Base-by-base conservation (phyloP, 2,113 vertebrate genomes). In the Platysternon megacephalum region DNA sequence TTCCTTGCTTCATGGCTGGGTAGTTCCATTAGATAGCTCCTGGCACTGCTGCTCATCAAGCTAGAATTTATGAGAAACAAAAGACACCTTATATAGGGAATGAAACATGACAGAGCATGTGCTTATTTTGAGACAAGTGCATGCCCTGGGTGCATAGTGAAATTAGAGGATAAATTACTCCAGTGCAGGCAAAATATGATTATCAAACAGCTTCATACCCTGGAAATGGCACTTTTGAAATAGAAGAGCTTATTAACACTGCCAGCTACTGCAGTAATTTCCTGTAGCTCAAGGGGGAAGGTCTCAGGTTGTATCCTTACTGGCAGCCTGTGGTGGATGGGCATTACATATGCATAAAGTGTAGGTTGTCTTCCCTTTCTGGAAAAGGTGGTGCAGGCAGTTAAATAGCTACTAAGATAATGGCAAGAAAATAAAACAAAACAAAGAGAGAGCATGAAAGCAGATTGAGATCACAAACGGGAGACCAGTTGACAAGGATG, bases 401-500 rank as follows among this genome's bases (percentile, higher is more conserved):
- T 17, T 35, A 29, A 17, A 32, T 8, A 21, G 35, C 12, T 48
- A 86, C 80, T 58, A 46, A 32, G 3, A 17, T 79, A 56, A 46
- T 4, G 68, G 58, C 72, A 82, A 94, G 76, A 94, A 94, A n/a
- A 89, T 48, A 88, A 85, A 90, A 53, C 10, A 10, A 87, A 84
- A 91, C 52, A 53, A 32, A 19, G 68, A 78, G 13, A 78, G 51
- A 94, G 88, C 29, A 55, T 56, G 86, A 22, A 3, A 1, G 83
- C 93, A 91, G 14, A 72, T 74, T 87, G 88, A 88, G 84, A 13
- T 48, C 72, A 39, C 78, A 87, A 90, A 87, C 51, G 74, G 86
- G 78, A 92, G 80, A 93, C 79, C 76, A 91, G 96, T 84, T 90
- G 94, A 96, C 82, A 94, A 56, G 81, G 84, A 95, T 14, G 61